Conservation (phyloP, 2,113 vertebrate genomes). For the Pelusios castaneus region DNA sequence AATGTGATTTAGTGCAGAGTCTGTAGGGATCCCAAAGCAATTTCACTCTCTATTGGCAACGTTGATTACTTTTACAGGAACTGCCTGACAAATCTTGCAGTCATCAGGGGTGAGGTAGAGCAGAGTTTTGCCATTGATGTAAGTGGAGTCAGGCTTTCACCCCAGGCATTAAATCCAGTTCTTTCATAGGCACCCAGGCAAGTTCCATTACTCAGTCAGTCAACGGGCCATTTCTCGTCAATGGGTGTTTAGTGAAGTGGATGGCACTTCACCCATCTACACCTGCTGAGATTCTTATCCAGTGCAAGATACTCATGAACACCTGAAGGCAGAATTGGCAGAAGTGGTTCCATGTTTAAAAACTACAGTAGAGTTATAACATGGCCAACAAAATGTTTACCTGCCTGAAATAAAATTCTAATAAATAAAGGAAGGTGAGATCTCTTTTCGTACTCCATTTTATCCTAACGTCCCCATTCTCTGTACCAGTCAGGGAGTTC, state of each 20-base stretch:
- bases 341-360: neutral
- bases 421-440: too few relatives aligned
- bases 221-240: neutral
- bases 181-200: neutral
- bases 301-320: neutral
- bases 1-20: fast-evolving
- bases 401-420: too few relatives aligned
- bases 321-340: neutral
- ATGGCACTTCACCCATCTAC: neutral
- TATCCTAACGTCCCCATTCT: neutral
- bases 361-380: neutral
- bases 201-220: neutral
- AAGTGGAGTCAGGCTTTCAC: neutral
- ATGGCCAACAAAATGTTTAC: neutral
- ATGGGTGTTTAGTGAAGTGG: neutral
- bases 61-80: neutral
- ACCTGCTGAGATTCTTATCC: neutral
- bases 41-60: neutral
- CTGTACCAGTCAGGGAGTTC: neutral
- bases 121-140: neutral
- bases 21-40: neutral
- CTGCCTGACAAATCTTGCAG: fast-evolving
- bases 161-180: neutral
- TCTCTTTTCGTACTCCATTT: neutral
- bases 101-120: fast-evolving